These are phyloP conservation scores for Hozukius guyotensis DNA, from an alignment of 2,797 vertebrate species.

Conservation along the genomic window DNA sequence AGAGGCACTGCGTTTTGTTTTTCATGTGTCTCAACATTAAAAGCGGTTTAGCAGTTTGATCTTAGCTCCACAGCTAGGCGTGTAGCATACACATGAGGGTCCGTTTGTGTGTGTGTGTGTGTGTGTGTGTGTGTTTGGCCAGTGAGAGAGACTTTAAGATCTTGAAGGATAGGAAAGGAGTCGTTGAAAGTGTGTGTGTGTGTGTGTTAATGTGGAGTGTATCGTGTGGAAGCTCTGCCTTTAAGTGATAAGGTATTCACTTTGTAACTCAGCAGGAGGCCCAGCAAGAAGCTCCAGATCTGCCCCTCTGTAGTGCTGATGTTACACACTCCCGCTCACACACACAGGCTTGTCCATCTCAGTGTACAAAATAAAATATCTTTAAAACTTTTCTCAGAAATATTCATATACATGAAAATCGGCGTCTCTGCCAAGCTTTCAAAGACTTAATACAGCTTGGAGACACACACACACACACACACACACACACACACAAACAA, in stretches of 20 bases:
- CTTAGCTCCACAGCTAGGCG: conserved; percentile 25
- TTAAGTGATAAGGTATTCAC: conserved; percentile 81
- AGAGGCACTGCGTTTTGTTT: conserved; percentile 65
- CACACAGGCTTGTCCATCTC: conserved; percentile 19
- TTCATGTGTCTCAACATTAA: conserved; percentile 58
- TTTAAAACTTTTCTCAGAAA: conserved; percentile 29
- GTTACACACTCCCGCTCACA: conserved; percentile 37
- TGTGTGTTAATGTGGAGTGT: conserved; percentile 47
- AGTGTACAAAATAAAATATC: conserved; percentile 28
- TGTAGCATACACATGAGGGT: conserved; percentile 43
- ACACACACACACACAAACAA: conserved; percentile 7
- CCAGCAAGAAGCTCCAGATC: conserved; percentile 58
- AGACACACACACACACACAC: not conserved
- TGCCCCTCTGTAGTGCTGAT: conserved; percentile 66
- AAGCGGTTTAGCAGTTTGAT: conserved; percentile 62
- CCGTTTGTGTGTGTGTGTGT: not conserved
- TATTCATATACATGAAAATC: conserved; percentile 39
- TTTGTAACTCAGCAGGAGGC: conserved; percentile 75
- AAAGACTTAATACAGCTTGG: conserved; percentile 2
- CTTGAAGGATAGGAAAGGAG: conserved; percentile 53
- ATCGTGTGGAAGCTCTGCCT: conserved; percentile 70
- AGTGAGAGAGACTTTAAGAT: conserved; percentile 39
- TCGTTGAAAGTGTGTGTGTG: conserved; percentile 16
- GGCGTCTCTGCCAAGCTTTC: not conserved
- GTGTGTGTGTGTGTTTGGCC: conserved; percentile 11